phyloP scores from a whole-genome alignment of 1,140 invertebrate species.

The Aleiodes sp. region DNA sequence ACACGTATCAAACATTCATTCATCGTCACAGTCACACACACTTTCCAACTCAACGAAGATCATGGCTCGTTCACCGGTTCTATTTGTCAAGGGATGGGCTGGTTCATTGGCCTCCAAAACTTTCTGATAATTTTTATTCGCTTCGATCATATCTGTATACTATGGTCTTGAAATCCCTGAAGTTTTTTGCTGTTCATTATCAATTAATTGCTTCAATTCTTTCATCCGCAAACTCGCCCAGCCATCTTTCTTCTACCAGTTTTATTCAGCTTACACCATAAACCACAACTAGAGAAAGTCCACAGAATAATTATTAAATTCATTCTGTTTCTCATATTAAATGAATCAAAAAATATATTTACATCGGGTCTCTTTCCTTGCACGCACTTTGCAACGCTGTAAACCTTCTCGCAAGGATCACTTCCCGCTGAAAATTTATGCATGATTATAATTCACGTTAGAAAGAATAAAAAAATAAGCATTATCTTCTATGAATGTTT shows the following conservation, averaged over 20 bases:
- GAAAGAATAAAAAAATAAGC: too few relatives aligned
- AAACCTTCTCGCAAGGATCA: conserved; percentile 54
- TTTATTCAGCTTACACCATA: conserved; percentile 43
- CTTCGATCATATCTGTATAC: background rate
- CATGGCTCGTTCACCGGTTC: background rate
- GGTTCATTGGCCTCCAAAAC: background rate
- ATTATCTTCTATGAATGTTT: background rate
- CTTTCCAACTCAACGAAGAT: background rate
- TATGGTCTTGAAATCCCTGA: background rate
- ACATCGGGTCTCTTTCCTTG: conserved; percentile 47
- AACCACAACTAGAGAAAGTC: conserved; percentile 51
- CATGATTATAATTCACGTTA: too few relatives aligned
- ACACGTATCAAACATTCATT: background rate
- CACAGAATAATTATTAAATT: background rate
- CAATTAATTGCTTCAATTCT: conserved; percentile 11
- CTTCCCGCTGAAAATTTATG: conserved; percentile 42
- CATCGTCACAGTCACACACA: background rate
- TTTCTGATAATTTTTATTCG: background rate
- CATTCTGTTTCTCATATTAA: background rate
- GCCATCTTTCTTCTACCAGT: conserved; percentile 25
- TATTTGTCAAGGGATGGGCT: background rate
- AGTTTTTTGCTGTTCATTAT: background rate
- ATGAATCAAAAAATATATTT: conserved; percentile 33
- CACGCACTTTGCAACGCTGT: conserved; percentile 46
- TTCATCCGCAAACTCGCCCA: conserved; percentile 2